Evolutionary conservation across 2,113 vertebrate genomes (phyloP).

Genomic region (Entosphenus tridentatus): DNA sequence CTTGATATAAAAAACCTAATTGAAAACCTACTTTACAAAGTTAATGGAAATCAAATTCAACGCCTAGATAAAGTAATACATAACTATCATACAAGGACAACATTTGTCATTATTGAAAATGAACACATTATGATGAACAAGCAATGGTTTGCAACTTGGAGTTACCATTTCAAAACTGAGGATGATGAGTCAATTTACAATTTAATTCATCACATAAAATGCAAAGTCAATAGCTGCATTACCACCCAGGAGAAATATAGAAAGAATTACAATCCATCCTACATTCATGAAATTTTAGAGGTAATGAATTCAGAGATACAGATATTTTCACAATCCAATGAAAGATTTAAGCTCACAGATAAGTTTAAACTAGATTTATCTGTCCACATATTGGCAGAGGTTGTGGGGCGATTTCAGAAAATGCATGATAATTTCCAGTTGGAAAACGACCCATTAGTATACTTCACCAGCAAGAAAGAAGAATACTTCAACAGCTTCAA

Average conservation of each 20-base stretch:
- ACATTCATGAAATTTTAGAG: conserved; percentile 18
- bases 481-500: conserved; percentile 23
- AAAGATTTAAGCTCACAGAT: not conserved
- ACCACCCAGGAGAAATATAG: conserved; percentile 5
- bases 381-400: conserved; percentile 18
- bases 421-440: conserved; percentile 16
- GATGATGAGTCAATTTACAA: fast-evolving
- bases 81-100: too few relatives aligned
- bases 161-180: too few relatives aligned
- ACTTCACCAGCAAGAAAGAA: conserved; percentile 20
- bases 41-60: too few relatives aligned
- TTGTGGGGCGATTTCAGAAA: conserved; percentile 15
- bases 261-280: conserved; percentile 13
- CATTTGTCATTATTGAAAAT: too few relatives aligned
- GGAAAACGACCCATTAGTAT: conserved; percentile 17
- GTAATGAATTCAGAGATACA: too few relatives aligned
- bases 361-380: conserved; percentile 15
- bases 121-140: too few relatives aligned
- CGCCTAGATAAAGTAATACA: too few relatives aligned
- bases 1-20: too few relatives aligned
- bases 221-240: fast-evolving
- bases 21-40: too few relatives aligned
- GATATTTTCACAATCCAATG: too few relatives aligned
- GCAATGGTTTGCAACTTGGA: too few relatives aligned
- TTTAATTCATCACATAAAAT: conserved; percentile 7